phyloP scores from a whole-genome alignment of 2,113 vertebrate species.

The Prinia subflava region DNA sequence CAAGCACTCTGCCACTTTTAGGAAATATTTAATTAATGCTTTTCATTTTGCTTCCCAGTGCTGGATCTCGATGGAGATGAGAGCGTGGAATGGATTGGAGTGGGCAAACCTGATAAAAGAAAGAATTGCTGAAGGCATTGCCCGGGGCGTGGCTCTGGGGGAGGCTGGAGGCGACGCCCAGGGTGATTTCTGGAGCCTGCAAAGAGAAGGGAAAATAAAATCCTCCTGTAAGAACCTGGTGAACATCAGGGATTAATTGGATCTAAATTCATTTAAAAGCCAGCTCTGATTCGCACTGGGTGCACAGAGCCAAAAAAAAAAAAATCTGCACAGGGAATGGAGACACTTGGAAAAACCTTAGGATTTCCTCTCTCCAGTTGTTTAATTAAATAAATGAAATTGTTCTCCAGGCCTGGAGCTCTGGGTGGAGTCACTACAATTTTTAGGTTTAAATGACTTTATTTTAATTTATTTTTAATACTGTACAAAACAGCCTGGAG shows the following conservation, averaged over 20 bases:
- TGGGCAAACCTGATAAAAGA: constrained; percentile 85
- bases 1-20: not conserved
- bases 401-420: not conserved
- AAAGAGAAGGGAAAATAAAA: not conserved
- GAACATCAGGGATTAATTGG: not conserved
- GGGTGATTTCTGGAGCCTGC: constrained; percentile 78
- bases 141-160: constrained; percentile 69
- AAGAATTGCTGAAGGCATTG: constrained; percentile 82
- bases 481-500: not conserved
- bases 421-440: not conserved
- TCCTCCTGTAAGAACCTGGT: not conserved
- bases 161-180: constrained; percentile 80
- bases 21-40: not conserved
- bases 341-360: not conserved
- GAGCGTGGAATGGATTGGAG: not conserved
- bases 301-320: not conserved
- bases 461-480: not conserved
- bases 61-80: not conserved
- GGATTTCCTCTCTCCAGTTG: not conserved
- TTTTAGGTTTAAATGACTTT: not conserved
- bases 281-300: not conserved
- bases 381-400: not conserved
- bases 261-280: not conserved
- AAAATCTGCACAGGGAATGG: not conserved
- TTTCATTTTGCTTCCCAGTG: not conserved